Conservation (phyloP, 2,888 invertebrate genomes). For the Cephus sareptanus region DNA sequence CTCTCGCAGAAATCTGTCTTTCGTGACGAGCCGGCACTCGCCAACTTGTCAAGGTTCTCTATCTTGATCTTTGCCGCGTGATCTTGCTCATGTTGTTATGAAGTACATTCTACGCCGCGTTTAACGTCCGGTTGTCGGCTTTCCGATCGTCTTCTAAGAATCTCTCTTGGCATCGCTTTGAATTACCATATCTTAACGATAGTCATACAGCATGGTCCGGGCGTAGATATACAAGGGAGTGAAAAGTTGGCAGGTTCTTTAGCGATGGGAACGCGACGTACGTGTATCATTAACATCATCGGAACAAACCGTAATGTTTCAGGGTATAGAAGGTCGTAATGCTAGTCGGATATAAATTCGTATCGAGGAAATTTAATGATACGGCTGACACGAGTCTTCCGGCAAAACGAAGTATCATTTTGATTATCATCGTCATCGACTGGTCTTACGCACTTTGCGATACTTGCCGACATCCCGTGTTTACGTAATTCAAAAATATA, state of each 20-base stretch:
- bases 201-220: constrained; percentile 17
- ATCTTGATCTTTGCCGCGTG: too few relatives aligned
- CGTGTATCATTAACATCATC: constrained; percentile 13
- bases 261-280: background rate
- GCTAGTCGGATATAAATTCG: too few relatives aligned
- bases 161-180: constrained; percentile 1
- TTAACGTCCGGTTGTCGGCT: constrained; percentile 14
- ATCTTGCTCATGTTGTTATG: too few relatives aligned
- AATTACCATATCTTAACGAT: constrained; percentile 38
- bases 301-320: constrained; percentile 21
- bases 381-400: constrained; percentile 21
- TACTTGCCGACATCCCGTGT: too few relatives aligned
- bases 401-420: constrained; percentile 10
- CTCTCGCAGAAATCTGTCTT: too few relatives aligned
- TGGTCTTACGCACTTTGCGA: constrained; percentile 18
- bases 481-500: too few relatives aligned
- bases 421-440: constrained; percentile 18
- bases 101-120: too few relatives aligned
- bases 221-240: constrained; percentile 16
- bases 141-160: constrained; percentile 15
- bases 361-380: constrained; percentile 26
- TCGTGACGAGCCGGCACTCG: too few relatives aligned
- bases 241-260: constrained; percentile 4
- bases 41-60: too few relatives aligned
- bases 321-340: constrained; percentile 10